Base-by-base conservation (phyloP, 2,797 vertebrate genomes). In the Anabacerthia variegaticeps region DNA sequence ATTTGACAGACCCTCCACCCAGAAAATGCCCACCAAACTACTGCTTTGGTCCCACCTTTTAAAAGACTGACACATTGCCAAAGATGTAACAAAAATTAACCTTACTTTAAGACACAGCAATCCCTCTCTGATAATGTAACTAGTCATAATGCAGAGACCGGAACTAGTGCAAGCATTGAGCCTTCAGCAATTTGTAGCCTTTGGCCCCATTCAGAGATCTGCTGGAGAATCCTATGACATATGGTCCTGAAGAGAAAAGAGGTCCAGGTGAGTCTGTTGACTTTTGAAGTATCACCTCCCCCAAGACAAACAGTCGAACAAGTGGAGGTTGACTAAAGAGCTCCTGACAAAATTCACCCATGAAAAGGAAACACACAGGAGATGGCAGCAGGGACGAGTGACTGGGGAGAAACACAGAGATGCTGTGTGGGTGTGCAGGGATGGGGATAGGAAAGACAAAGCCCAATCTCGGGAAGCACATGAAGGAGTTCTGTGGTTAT, bases 191-290 rank as follows among this genome's bases (percentile, higher is more conserved):
- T 12, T 54, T 32, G 52, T 54, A 61, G 32, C 23, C 20, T 68
- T 44, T 37, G 30, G 49, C 43, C 34, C 52, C 32, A 13, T 36
- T 65, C 44, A 55, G 23, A 48, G 37, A 65, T 23, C 14, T 46
- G 6, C 36, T 6, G 68, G 67, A 83, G 51, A 83, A 30, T 44
- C 36, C 28, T 3, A 5, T 18, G 12, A 43, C 30, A 75, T 4
- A 21, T 0, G 0, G 19, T 10, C 24, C 39, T 66, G 58, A 39
- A 39, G 10, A 82, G 28, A 56, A 54, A 8, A 82, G 20, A 49
- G 27, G 10, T 17, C 41, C 54, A 69, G 37, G 54, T 0, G 0
- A 79, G 46, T 41, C 32, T 46, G 23, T 11, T 55, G 7, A n/a
- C 34, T 59, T 79, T 52, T 65, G 46, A 69, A n/a, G 14, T 16